A percentile compares a stretch with the other conserved stretches of the same genome.
Evolutionary conservation across 2,797 vertebrate genomes (phyloP).

Genomic region (Onychomys torridus): DNA sequence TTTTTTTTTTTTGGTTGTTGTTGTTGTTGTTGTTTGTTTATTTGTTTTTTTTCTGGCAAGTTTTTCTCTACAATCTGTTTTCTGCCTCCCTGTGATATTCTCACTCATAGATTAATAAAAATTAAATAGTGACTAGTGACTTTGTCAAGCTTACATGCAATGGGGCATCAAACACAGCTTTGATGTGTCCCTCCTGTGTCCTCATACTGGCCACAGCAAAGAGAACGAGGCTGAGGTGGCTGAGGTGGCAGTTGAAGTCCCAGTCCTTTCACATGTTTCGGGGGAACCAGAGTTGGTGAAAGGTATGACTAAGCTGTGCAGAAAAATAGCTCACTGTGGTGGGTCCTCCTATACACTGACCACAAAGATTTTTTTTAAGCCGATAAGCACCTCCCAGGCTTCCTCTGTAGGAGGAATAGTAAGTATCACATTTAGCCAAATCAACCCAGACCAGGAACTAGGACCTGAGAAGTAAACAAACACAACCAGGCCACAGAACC

Average conservation of each 20-base stretch:
- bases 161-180: not conserved
- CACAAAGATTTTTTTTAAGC: not conserved
- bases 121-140: not conserved
- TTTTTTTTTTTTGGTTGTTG: no score
- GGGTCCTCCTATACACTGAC: not conserved
- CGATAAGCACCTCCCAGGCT: not conserved
- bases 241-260: not conserved
- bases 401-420: not conserved
- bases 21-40: no score
- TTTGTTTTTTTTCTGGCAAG: not conserved
- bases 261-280: not conserved
- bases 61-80: not conserved
- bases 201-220: not conserved
- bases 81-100: not conserved
- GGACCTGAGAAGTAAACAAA: not conserved
- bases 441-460: not conserved
- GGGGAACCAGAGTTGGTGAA: not conserved
- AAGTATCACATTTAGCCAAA: not conserved
- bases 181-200: not conserved
- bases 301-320: conserved; percentile 5
- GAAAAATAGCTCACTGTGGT: not conserved
- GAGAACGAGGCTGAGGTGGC: not conserved
- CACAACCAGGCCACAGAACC: not conserved
- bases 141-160: not conserved
- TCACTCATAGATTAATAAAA: not conserved